Percentiles rank a stretch among this genome's conserved stretches.
Evolutionary conservation across 2,113 vertebrate genomes (phyloP).

Genomic region (Copsychus sechellarum): DNA sequence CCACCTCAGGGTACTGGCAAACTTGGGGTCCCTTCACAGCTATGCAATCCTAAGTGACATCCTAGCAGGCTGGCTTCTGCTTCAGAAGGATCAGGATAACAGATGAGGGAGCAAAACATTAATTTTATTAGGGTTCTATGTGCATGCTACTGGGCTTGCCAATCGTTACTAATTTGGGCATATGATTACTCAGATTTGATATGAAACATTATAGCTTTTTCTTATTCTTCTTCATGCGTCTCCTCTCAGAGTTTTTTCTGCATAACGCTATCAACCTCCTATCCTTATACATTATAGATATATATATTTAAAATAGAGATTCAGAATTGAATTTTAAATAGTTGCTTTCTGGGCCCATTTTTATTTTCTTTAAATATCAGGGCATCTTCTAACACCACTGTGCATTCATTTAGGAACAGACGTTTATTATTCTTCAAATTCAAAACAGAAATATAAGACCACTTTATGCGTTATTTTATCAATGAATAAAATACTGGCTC

Average conservation of each 20-base stretch:
- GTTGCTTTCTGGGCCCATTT: not conserved
- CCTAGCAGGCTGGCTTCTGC: not conserved
- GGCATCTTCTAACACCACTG: not conserved
- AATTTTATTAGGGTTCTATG: not conserved
- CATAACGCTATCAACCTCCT: not conserved
- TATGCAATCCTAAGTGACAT: not conserved
- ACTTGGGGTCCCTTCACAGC: conserved; percentile 8
- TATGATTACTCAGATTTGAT: not conserved
- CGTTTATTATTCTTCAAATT: not conserved
- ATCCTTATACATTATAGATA: not conserved
- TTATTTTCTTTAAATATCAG: not conserved
- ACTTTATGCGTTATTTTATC: not conserved
- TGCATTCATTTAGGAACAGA: not conserved
- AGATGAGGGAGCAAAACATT: not conserved
- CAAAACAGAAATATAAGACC: not conserved
- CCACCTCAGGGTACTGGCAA: not conserved
- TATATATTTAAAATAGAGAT: not conserved
- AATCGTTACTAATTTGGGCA: accelerated
- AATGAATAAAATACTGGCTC: not conserved
- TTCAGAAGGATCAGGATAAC: not conserved
- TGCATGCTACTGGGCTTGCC: not conserved
- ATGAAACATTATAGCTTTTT: not conserved
- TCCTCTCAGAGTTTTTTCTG: not conserved
- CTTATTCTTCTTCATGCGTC: not conserved
- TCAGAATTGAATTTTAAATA: not conserved